Evolutionary conservation across 2,888 invertebrate species (phyloP).

Genomic region (Leucania comma): DNA sequence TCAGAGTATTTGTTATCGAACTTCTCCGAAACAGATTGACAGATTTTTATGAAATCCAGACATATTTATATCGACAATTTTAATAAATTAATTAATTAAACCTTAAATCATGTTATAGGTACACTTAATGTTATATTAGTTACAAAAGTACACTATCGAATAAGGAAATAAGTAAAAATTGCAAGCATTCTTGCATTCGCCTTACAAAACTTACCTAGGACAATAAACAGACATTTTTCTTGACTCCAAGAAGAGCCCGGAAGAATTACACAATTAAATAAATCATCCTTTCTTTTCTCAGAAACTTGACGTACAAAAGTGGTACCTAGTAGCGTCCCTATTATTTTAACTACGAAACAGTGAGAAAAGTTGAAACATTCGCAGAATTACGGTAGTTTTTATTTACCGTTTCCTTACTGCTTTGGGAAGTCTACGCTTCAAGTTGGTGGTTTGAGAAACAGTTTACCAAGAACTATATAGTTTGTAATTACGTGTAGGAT

Average conservation of each 20-base stretch:
- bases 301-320: conserved; percentile 48
- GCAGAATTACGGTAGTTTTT: conserved; percentile 57
- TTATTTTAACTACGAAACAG: conserved; percentile 53
- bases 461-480: conserved; percentile 41
- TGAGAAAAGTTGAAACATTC: conserved; percentile 61
- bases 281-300: conserved; percentile 54
- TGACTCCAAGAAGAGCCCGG: conserved; percentile 39
- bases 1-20: no score
- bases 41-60: no score
- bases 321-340: conserved; percentile 39
- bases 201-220: conserved; percentile 32
- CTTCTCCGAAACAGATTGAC: no score
- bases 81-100: no score
- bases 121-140: no score
- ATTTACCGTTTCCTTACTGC: conserved; percentile 59
- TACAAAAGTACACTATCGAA: background rate
- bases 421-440: conserved; percentile 33
- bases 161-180: conserved; percentile 8
- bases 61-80: no score
- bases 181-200: background rate
- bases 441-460: conserved; percentile 50
- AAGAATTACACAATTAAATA: conserved; percentile 61
- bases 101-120: no score
- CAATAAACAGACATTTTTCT: conserved; percentile 49
- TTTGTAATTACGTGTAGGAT: conserved; percentile 29